Evolutionary conservation across 2,797 vertebrate species (phyloP).

Genomic region (Malacoraja senta): DNA sequence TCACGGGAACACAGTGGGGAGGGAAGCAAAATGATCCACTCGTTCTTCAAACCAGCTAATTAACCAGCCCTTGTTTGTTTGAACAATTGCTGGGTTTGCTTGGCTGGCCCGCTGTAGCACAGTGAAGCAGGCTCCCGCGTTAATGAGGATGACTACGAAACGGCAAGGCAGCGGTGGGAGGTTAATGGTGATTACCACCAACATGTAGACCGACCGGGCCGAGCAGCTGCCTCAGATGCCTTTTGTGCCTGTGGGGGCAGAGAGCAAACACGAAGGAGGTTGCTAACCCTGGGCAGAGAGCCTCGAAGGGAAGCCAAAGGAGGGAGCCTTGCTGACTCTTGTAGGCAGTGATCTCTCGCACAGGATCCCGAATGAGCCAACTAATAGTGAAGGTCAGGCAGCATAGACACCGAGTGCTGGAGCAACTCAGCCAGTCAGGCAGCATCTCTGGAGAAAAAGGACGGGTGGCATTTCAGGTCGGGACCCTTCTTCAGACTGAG

Average conservation of each 20-base stretch:
- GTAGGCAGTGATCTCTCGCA: neutral
- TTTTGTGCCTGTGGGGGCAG: neutral
- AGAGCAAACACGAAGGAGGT: neutral
- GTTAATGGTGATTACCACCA: constrained; percentile 38
- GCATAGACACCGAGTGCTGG: too few relatives aligned
- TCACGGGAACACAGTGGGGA: constrained; percentile 15
- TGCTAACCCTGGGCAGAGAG: neutral
- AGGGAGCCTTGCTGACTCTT: neutral
- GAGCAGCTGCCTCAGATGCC: constrained; percentile 25
- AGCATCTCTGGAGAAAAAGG: too few relatives aligned
- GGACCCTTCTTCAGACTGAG: too few relatives aligned
- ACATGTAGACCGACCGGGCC: constrained; percentile 16
- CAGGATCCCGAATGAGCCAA: too few relatives aligned
- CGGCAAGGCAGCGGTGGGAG: constrained; percentile 11
- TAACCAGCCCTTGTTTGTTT: constrained; percentile 39
- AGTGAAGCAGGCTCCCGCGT: constrained; percentile 12
- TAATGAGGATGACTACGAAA: constrained; percentile 26
- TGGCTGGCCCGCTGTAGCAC: neutral
- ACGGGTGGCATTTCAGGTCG: too few relatives aligned
- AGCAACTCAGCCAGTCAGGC: too few relatives aligned
- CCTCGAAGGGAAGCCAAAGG: too few relatives aligned
- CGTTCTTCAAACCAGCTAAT: constrained; percentile 38
- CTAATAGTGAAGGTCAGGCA: too few relatives aligned
- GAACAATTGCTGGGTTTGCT: constrained; percentile 25
- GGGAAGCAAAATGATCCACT: constrained; percentile 35